A percentile compares a stretch with the other conserved stretches of the same genome.
Evolutionary conservation across 2,797 vertebrate genomes (phyloP).

Genomic region (Cynodonichthys magdalenae): DNA sequence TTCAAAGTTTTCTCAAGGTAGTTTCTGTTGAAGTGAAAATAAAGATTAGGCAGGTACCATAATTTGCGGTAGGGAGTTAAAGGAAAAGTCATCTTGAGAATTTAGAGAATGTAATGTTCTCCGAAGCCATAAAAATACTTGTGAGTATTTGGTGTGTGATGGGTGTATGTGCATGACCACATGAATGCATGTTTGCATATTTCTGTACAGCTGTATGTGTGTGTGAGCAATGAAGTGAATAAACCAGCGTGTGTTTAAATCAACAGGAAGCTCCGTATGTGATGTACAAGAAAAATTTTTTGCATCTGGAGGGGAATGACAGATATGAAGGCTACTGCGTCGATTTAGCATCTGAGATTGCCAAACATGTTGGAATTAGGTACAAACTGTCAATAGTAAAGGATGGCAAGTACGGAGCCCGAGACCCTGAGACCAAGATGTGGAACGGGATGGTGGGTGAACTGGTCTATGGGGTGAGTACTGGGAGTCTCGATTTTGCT

Average conservation of each 20-base stretch:
- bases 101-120: neutral
- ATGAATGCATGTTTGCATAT: conserved; percentile 66
- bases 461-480: conserved; percentile 99
- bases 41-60: neutral
- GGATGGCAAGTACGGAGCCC: conserved; percentile 98
- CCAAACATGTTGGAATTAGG: conserved; percentile 99
- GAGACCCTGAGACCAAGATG: conserved; percentile 98
- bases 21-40: neutral
- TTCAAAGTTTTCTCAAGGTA: neutral
- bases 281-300: conserved; percentile 99
- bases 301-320: conserved; percentile 98
- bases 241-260: conserved; percentile 86
- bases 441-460: conserved; percentile 99
- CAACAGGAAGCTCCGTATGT: conserved; percentile 99
- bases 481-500: conserved; percentile 72
- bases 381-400: conserved; percentile 99
- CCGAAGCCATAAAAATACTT: neutral
- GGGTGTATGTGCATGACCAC: conserved; percentile 40
- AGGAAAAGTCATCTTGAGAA: neutral
- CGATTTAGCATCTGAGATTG: conserved; percentile 99
- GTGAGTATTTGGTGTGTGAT: conserved; percentile 3
- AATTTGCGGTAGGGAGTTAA: no score
- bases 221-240: conserved; percentile 70
- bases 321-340: conserved; percentile 99
- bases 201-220: conserved; percentile 60